Percentiles rank a stretch among this genome's conserved stretches.
Conservation (phyloP, 2,113 vertebrate species). For the Dicerorhinus sumatrensis region DNA sequence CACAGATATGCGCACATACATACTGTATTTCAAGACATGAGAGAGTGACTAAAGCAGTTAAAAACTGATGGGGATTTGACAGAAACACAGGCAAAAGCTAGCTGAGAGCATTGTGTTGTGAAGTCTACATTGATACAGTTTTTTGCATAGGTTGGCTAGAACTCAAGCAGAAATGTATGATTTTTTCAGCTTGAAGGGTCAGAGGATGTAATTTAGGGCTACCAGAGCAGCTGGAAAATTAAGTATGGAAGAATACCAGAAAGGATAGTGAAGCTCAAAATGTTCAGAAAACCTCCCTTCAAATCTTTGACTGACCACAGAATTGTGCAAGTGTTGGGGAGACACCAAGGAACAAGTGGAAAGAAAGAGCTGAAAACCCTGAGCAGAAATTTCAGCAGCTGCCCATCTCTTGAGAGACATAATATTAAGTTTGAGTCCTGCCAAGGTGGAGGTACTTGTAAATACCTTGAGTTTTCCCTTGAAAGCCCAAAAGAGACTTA, state of each 20-base stretch:
- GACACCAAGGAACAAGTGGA: background rate
- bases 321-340: background rate
- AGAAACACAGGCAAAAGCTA: background rate
- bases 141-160: background rate
- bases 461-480: background rate
- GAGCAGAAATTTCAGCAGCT: background rate
- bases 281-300: background rate
- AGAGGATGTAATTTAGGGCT: background rate
- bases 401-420: background rate
- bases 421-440: background rate
- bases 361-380: background rate
- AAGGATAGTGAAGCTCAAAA: background rate
- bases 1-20: rapidly evolving
- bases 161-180: background rate
- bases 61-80: background rate
- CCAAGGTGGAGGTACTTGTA: background rate
- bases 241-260: background rate
- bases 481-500: background rate
- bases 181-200: background rate
- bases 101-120: background rate
- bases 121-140: background rate
- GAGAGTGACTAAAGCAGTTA: background rate
- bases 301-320: background rate
- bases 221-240: background rate
- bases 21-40: background rate